These are phyloP conservation scores for Mesopsocus fuscifrons DNA, from an alignment of 2,888 invertebrate genomes.

Conservation along the genomic window DNA sequence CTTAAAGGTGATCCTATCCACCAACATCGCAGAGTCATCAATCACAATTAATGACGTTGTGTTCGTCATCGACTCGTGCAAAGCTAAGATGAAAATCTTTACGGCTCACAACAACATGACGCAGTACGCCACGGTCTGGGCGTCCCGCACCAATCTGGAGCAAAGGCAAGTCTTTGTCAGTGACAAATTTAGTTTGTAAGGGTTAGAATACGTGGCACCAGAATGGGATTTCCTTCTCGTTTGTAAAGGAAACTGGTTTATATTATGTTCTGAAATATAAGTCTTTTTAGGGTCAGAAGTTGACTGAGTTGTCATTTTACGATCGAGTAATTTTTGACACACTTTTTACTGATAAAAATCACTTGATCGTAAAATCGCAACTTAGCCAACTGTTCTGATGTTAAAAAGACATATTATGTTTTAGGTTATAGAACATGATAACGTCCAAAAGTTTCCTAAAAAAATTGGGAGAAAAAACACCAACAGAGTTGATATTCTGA, in stretches of 20 bases:
- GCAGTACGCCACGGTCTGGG: slow-evolving; percentile 94
- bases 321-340: too few relatives aligned
- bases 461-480: too few relatives aligned
- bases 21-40: slow-evolving; percentile 96
- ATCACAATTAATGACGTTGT: slow-evolving; percentile 98
- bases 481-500: too few relatives aligned
- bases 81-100: slow-evolving; percentile 93
- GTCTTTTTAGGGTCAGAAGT: not conserved
- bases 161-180: too few relatives aligned
- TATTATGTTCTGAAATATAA: slow-evolving; percentile 9
- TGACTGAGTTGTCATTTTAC: too few relatives aligned
- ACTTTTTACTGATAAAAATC: too few relatives aligned
- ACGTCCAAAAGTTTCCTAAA: too few relatives aligned
- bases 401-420: too few relatives aligned
- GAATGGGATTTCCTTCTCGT: not conserved
- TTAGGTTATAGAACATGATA: too few relatives aligned
- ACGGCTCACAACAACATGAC: slow-evolving; percentile 98
- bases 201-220: not conserved
- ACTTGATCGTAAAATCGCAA: too few relatives aligned
- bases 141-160: slow-evolving; percentile 82
- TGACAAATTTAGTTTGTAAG: not conserved
- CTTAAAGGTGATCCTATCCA: slow-evolving; percentile 74
- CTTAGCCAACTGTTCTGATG: too few relatives aligned
- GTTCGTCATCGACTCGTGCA: slow-evolving; percentile 93
- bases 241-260: not conserved